A percentile compares a stretch with the other conserved stretches of the same genome.
Conservation (phyloP, 92 coral and sea anemone species). For the Scolanthus callimorphus region DNA sequence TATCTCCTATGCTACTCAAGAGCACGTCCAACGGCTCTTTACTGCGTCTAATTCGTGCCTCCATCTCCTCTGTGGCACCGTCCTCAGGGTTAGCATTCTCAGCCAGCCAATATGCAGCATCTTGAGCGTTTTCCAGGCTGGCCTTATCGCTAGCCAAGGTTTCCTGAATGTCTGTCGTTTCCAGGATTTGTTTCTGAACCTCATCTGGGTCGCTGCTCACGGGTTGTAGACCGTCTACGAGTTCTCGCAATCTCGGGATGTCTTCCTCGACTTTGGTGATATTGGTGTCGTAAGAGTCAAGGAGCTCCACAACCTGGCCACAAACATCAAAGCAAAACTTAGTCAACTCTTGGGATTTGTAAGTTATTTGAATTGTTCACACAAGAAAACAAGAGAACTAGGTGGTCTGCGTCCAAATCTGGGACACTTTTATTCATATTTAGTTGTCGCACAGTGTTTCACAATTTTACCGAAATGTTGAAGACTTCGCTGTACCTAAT, state of each 20-base stretch:
- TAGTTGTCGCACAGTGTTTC: too few relatives aligned
- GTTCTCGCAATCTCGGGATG: constrained; percentile 61
- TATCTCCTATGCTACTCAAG: constrained; percentile 50
- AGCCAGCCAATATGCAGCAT: constrained; percentile 77
- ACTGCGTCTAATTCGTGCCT: constrained; percentile 36
- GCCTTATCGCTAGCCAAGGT: constrained; percentile 64
- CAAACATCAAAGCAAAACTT: too few relatives aligned
- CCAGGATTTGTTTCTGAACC: constrained; percentile 70
- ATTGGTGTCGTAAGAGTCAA: constrained; percentile 53
- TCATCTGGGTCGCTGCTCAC: constrained; percentile 79
- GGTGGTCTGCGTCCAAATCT: too few relatives aligned
- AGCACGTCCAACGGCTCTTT: constrained; percentile 77
- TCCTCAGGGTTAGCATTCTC: constrained; percentile 75
- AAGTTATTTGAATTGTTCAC: too few relatives aligned
- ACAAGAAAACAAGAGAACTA: too few relatives aligned
- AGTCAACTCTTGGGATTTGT: too few relatives aligned
- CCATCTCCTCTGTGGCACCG: constrained; percentile 41
- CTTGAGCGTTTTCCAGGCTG: constrained; percentile 77
- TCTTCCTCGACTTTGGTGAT: constrained; percentile 62
- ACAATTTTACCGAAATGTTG: too few relatives aligned
- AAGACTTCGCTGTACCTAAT: too few relatives aligned
- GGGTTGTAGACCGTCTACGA: constrained; percentile 56
- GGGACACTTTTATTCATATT: too few relatives aligned
- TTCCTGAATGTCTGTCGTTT: constrained; percentile 59
- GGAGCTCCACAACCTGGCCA: constrained; percentile 47